Base-by-base conservation (phyloP, 2,797 vertebrate genomes). In the Scleropages formosus region DNA sequence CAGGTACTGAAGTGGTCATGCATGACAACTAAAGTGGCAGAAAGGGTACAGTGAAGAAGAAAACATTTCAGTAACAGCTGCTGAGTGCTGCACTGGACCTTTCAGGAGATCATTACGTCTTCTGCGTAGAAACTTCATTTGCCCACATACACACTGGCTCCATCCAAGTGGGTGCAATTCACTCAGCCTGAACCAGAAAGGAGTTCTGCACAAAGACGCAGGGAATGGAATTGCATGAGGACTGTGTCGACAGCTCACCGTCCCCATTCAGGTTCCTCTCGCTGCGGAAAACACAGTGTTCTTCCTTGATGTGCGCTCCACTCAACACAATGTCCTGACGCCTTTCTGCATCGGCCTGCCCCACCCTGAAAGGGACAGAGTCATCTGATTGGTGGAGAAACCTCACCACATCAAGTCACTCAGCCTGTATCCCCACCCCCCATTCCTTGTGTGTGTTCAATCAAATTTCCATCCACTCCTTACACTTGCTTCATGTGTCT, bases 301-400 rank as follows among this genome's bases (percentile, higher is more conserved):
- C 97, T 73, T 99, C 98, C 85, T 90, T 96, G 87, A 99, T 99
- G 72, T 99, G 97, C 20, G 97, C 97, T 1, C 98, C 98, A 3
- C 97, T 99, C 80, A 99, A 86, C 24, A 99, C 97, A 0, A 99
- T 99, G 89, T 99, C 98, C 82, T 99, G 98, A 61, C 97, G 92
- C 76, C 97, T 90, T 82, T 98, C 95, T 3, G 97, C 93, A 27
- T 98, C 97, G 1, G 97, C 94, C 78, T 98, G 97, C 74, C 98
- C 98, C 75, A 99, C 97, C 91, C 98, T 99, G 89, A 87, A 88
- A 61, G 78, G 39, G n/a, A 84, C 0, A 77, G 76, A 62, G 75
- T 72, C 81, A 80, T 81, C 81, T 84, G 80, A 60, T 16, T 26
- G 8, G 13, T 22, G 26, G 12, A 9, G 20, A 68, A 9, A 22